A percentile compares a stretch with the other conserved stretches of the same genome.
phyloP scores from a whole-genome alignment of 2,797 vertebrate genomes.

The Steatocranus sp. region DNA sequence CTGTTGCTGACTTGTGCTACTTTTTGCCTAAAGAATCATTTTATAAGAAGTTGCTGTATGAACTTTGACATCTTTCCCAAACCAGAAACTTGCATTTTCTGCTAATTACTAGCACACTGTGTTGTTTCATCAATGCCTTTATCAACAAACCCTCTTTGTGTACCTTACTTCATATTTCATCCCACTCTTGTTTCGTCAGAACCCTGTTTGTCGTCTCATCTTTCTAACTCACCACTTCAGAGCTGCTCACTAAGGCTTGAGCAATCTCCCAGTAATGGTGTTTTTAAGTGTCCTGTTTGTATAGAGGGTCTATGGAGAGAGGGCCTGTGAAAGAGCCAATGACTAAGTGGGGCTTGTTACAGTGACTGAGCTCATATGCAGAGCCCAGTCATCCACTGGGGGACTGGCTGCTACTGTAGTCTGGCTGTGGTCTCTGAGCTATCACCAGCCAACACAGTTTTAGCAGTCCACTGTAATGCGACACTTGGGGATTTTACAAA shows the following conservation, averaged over 20 bases:
- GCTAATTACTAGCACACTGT: not conserved
- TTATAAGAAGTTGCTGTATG: not conserved
- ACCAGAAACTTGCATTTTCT: not conserved
- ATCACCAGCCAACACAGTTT: slow-evolving; percentile 60
- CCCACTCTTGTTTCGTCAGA: slow-evolving; percentile 21
- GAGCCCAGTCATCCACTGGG: slow-evolving; percentile 63
- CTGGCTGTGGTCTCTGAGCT: slow-evolving; percentile 60
- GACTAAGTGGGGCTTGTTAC: slow-evolving; percentile 64
- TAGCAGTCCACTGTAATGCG: slow-evolving; percentile 55
- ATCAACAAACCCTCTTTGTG: not conserved
- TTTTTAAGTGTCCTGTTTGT: slow-evolving; percentile 67
- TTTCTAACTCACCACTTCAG: slow-evolving; percentile 43
- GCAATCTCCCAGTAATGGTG: slow-evolving; percentile 52
- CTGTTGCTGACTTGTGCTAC: not conserved
- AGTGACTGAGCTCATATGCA: slow-evolving; percentile 64
- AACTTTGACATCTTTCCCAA: not conserved
- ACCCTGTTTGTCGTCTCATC: slow-evolving; percentile 46
- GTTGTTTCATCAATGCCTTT: not conserved
- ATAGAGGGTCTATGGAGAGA: slow-evolving; percentile 50
- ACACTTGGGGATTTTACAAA: slow-evolving; percentile 56
- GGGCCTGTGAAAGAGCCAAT: slow-evolving; percentile 40
- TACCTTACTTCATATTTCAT: not conserved
- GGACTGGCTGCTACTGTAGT: slow-evolving; percentile 64
- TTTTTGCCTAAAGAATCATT: not conserved
- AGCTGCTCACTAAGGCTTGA: slow-evolving; percentile 49